phyloP scores from a whole-genome alignment of 2,113 vertebrate genomes.

The Zonotrichia leucophrys region DNA sequence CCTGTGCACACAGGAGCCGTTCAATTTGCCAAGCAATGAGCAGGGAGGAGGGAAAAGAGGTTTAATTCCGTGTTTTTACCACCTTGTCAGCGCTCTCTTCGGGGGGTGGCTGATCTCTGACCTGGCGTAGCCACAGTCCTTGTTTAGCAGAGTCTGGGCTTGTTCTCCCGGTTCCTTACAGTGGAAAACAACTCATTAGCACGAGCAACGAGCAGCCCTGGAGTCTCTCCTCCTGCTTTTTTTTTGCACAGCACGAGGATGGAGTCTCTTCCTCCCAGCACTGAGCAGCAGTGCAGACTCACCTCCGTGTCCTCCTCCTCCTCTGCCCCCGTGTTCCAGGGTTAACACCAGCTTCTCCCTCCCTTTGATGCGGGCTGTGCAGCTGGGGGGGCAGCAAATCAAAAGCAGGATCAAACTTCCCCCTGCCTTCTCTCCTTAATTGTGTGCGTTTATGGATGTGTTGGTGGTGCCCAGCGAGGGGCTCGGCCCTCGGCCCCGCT shows the following conservation, averaged over 20 bases:
- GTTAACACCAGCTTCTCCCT: neutral
- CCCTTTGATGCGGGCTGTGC: neutral
- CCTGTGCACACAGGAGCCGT: accelerated
- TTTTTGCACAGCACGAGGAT: neutral
- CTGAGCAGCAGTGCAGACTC: neutral
- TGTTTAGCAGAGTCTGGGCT: constrained; percentile 9
- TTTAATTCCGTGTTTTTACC: neutral
- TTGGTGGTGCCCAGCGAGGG: neutral
- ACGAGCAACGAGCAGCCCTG: neutral
- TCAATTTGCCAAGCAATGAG: neutral
- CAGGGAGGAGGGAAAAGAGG: neutral
- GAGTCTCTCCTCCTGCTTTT: neutral
- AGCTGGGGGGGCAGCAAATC: neutral
- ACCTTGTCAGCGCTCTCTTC: neutral
- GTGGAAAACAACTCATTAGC: constrained; percentile 62
- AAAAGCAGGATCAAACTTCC: neutral
- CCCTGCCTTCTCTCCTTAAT: neutral
- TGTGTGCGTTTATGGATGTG: neutral
- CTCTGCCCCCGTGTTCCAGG: neutral
- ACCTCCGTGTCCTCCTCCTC: neutral
- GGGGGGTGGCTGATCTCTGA: neutral
- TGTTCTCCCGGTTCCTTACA: neutral
- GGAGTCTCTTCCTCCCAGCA: neutral
- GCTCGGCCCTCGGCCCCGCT: constrained; percentile 18
- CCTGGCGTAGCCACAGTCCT: neutral